A percentile compares a stretch with the other conserved stretches of the same genome.
Evolutionary conservation across 35 echinoderm and acorn worm genomes (phyloP).

Genomic region (Lytechinus pictus): DNA sequence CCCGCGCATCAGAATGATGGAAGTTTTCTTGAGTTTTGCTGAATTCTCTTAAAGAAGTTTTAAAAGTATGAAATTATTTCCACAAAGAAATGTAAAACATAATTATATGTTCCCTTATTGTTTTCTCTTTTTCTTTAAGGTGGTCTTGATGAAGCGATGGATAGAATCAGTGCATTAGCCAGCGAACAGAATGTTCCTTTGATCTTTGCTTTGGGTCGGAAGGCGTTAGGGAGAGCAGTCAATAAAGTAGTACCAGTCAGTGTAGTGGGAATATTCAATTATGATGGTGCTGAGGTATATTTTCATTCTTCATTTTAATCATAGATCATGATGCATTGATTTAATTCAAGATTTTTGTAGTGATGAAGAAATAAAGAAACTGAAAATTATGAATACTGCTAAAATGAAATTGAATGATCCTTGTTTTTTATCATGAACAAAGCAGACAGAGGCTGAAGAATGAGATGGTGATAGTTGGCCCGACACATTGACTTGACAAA

Average conservation of each 20-base stretch:
- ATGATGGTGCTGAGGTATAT: constrained; percentile 95
- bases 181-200: constrained; percentile 88
- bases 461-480: no score
- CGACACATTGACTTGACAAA: no score
- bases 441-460: no score
- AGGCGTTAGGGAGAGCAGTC: constrained; percentile 92
- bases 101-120: neutral
- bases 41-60: neutral
- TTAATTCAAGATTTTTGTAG: neutral
- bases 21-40: no score
- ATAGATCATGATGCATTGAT: neutral
- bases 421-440: no score
- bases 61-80: neutral
- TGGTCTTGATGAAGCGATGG: constrained; percentile 90
- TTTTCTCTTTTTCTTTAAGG: constrained; percentile 49
- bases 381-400: neutral
- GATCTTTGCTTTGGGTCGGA: constrained; percentile 90
- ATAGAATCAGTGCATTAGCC: constrained; percentile 73
- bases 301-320: neutral
- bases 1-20: no score
- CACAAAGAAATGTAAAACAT: no score
- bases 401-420: neutral
- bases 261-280: constrained; percentile 95
- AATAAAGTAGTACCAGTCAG: constrained; percentile 99
- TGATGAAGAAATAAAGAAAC: neutral